Base-by-base conservation (phyloP, 2,888 invertebrate genomes). In the Dryomyza anilis region DNA sequence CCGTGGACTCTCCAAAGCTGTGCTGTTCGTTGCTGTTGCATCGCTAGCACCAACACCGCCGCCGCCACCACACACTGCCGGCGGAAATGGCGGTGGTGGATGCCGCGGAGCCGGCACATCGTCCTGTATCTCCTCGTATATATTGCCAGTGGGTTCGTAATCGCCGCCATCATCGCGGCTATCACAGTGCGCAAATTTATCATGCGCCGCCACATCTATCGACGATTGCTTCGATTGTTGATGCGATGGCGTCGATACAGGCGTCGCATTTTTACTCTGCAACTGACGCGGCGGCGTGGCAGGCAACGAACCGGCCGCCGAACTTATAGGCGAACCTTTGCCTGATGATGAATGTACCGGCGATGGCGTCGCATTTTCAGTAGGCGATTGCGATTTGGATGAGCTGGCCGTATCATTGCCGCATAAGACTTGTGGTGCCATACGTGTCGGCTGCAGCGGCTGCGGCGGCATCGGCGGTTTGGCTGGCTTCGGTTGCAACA, bases 71-170 rank as follows among this genome's bases (percentile, higher is more conserved):
- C 72, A 71, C 10, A 71, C 71, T 3, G 78, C 73, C n/a, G 79
- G 76, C 45, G 80, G 89, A 48, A 88, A 88, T 46, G 87, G 88
- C 29, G 89, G 89, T 12, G 89, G 89, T 70, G 89, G 86, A 70
- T 89, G 85, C n/a, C 76, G 71, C 76, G 48, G 88, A 83, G 16
- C 86, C 60, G 86, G 86, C 33, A 80, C 85, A 72, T 86, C 86
- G 70, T 86, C 86, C 63, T 80, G 84, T 52, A 87, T 87, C 79
- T 87, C 87, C 76, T 87, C 87, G 72, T 87, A 87, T 69, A 87
- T 87, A 45, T 85, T 85, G 14, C 68, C 66, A 23, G 63, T 46
- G 19, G 56, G 56, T 19, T 55, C 63, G 12, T 55, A 63, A 4
- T 55, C 56, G 7, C 4, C 33, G 7, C 4, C 33, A 21, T 48